Evolutionary conservation across 2,888 invertebrate species (phyloP).

Genomic region (Anoncus sp.): DNA sequence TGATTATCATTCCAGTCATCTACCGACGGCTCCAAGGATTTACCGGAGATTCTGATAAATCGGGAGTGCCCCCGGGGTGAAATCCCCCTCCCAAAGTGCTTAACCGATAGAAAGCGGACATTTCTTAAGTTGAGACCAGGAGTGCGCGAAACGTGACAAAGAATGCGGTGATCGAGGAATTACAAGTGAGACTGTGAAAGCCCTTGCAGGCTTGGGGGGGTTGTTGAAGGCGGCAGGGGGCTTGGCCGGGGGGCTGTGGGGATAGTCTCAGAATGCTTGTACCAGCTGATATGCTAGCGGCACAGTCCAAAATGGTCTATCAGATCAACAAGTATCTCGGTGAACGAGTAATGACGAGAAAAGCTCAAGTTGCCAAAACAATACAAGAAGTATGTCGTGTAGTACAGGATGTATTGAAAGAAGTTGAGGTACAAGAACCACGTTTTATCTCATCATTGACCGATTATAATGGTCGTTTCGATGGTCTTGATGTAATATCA

Average conservation of each 20-base stretch:
- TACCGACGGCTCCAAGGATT: conserved; percentile 46
- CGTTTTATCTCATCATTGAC: conserved; percentile 96
- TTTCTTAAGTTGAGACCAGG: no score
- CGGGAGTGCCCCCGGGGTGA: no score
- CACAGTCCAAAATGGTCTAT: conserved; percentile 97
- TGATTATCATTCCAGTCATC: not conserved
- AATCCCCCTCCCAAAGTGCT: no score
- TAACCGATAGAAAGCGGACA: no score
- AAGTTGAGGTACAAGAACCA: conserved; percentile 98
- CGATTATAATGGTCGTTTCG: conserved; percentile 95
- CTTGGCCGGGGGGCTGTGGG: not conserved
- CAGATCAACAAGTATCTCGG: conserved; percentile 98
- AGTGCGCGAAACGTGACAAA: conserved; percentile 10
- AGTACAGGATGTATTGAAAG: conserved; percentile 97
- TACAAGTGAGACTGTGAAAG: conserved; percentile 28
- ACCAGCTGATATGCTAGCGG: conserved; percentile 96
- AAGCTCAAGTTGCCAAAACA: conserved; percentile 93
- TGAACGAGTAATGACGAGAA: conserved; percentile 94
- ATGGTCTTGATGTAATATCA: conserved; percentile 96
- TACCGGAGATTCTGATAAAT: conserved; percentile 9
- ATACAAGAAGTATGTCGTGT: conserved; percentile 96
- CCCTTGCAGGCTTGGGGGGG: conserved; percentile 30
- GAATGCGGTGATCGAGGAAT: conserved; percentile 65
- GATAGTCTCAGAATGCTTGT: conserved; percentile 89
- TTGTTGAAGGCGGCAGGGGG: no score